These are phyloP conservation scores for Galerucella calmariensis DNA, from an alignment of 2,888 invertebrate genomes.

Conservation along the genomic window DNA sequence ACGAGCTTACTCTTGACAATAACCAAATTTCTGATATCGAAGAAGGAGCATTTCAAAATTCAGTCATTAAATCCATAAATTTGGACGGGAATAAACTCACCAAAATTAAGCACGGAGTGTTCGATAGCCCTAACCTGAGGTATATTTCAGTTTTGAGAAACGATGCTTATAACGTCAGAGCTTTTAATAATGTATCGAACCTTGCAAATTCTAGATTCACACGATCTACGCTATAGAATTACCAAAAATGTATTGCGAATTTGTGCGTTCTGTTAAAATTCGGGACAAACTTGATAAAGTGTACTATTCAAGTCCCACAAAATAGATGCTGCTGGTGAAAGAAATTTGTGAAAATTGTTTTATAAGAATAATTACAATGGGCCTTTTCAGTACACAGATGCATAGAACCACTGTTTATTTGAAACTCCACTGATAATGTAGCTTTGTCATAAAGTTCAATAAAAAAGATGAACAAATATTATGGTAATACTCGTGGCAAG, in stretches of 20 bases:
- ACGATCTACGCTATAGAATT: neutral
- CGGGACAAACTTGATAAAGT: neutral
- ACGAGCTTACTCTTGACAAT: slow-evolving; percentile 24
- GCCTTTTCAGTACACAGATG: too few species aligned
- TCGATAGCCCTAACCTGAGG: slow-evolving; percentile 26
- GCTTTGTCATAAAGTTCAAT: too few species aligned
- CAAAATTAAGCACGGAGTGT: slow-evolving; percentile 22
- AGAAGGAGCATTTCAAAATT: slow-evolving; percentile 29
- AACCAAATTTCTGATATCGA: slow-evolving; percentile 33
- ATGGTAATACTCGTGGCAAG: too few species aligned
- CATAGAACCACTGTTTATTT: too few species aligned
- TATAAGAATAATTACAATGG: neutral
- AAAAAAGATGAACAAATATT: too few species aligned
- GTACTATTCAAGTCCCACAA: neutral
- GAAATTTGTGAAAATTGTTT: neutral
- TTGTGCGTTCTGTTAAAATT: neutral
- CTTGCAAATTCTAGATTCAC: slow-evolving; percentile 8
- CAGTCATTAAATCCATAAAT: slow-evolving; percentile 25
- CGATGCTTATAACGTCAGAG: slow-evolving; percentile 26
- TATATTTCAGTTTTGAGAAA: slow-evolving; percentile 32
- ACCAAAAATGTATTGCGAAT: slow-evolving; percentile 8
- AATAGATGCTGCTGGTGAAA: neutral
- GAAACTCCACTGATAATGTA: too few species aligned
- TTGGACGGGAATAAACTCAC: slow-evolving; percentile 35
- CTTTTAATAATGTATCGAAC: slow-evolving; percentile 31